Evolutionary conservation across 2,113 vertebrate genomes (phyloP).

Genomic region (Petromus typicus): DNA sequence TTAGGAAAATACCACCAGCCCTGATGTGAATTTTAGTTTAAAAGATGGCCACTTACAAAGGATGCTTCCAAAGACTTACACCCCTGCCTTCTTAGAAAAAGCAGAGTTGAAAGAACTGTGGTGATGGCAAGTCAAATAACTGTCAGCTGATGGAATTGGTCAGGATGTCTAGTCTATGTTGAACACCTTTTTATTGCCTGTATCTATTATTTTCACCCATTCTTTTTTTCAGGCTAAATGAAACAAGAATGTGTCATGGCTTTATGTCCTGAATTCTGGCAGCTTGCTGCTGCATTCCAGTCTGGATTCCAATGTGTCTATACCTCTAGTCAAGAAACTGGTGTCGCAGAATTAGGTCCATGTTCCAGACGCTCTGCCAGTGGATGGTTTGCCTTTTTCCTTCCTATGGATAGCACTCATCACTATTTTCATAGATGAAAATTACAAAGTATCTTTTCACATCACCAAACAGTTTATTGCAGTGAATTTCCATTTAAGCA

Average conservation of each 20-base stretch:
- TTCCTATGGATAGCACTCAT: background rate
- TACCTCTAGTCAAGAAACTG: background rate
- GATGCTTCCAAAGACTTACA: background rate
- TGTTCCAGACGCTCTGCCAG: background rate
- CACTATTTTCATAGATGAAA: constrained; percentile 26
- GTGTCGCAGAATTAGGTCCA: background rate
- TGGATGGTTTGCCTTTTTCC: background rate
- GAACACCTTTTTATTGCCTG: background rate
- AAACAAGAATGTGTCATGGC: background rate
- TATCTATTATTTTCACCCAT: background rate
- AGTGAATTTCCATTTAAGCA: constrained; percentile 10
- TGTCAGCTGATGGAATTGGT: background rate
- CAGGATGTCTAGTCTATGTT: background rate
- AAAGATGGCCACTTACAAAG: background rate
- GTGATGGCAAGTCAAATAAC: background rate
- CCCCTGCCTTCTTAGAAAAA: background rate
- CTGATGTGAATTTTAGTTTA: background rate
- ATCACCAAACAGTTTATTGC: background rate
- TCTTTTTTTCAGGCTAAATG: background rate
- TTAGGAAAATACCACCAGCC: background rate
- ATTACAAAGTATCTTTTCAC: background rate
- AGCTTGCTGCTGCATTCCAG: background rate
- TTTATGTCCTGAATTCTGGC: background rate
- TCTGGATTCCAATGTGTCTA: background rate
- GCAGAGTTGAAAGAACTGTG: background rate